Base-by-base conservation (phyloP, 2,797 vertebrate species). In the Rachycentron canadum region DNA sequence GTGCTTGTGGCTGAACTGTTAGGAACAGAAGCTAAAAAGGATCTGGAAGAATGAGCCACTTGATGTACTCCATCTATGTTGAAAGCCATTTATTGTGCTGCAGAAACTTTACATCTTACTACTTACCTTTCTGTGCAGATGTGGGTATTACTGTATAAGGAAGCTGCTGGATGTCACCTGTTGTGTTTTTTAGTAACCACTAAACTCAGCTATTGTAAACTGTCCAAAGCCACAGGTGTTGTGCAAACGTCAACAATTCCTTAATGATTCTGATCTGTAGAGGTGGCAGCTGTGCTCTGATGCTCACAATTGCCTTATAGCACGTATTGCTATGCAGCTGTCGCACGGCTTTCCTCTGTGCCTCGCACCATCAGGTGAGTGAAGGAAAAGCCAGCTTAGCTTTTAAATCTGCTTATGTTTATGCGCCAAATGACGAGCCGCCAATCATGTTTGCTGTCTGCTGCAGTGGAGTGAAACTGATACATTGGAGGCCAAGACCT, bases 321-420 rank as follows among this genome's bases (percentile, higher is more conserved):
- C 30, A 30, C n/a, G 34, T 69, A 49, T 26, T 57, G 68, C 64
- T 28, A 14, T 21, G 3, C 16, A 40, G 34, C 55, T 52, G 71
- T 49, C 63, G n/a, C n/a, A 14, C 69, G 64, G 70, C 66, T 79
- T 79, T 73, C 56, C 69, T 74, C 61, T 73, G 71, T 86, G 68
- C 78, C 55, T 50, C 14, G 28, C 36, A 67, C 63, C 73, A 75
- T 69, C 80, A 79, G 85, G 84, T 76, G 82, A 86, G 68, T 9
- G 28, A 77, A 57, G 68, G 66, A 71, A 73, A 87, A 86, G 41
- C 61, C 84, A 64, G 82, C 72, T 87, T 81, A 85, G 69, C 41
- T 71, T 36, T 66, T 70, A 76, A 87, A 81, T 65, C 86, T 52
- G 50, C 69, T 80, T 40, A 80, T 49, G 69, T 65, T 53, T 52